Percentiles rank a stretch among this genome's conserved stretches.
Conservation (phyloP, 2,797 vertebrate genomes). For the Buceros bicornis region DNA sequence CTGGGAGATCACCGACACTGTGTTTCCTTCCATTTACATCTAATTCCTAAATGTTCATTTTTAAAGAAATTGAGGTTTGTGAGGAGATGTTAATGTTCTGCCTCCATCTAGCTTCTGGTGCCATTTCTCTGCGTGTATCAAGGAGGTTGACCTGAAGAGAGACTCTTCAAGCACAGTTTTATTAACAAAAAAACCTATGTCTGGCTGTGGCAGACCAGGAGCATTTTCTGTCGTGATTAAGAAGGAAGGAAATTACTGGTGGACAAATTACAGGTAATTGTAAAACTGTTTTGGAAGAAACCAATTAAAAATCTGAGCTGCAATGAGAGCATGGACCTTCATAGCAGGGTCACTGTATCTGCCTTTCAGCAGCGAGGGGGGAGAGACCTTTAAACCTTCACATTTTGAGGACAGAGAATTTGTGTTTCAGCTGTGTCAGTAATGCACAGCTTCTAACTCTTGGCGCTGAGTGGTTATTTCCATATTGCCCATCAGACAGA, state of each 20-base stretch:
- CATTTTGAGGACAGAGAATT: not conserved
- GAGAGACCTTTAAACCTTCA: not conserved
- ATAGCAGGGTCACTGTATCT: not conserved
- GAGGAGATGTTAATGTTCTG: constrained; percentile 8
- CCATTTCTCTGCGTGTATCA: not conserved
- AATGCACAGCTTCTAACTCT: not conserved
- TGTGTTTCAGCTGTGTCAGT: not conserved
- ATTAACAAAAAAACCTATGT: not conserved
- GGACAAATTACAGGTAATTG: constrained; percentile 38
- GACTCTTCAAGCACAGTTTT: constrained; percentile 21
- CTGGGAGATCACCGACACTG: not conserved
- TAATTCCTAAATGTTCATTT: constrained; percentile 6
- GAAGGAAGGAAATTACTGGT: constrained; percentile 25
- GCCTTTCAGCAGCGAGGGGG: not conserved
- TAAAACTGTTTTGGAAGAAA: constrained; percentile 32
- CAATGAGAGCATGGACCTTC: not conserved
- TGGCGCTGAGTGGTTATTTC: not conserved
- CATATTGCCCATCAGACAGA: not conserved
- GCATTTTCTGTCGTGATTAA: not conserved
- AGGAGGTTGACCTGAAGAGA: not conserved
- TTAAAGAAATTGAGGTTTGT: not conserved
- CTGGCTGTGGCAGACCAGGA: constrained; percentile 20
- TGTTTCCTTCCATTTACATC: not conserved
- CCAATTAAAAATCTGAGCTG: not conserved
- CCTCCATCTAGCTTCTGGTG: not conserved